phyloP scores from a whole-genome alignment of 1,140 invertebrate species.

The Pseudoatta argentina region DNA sequence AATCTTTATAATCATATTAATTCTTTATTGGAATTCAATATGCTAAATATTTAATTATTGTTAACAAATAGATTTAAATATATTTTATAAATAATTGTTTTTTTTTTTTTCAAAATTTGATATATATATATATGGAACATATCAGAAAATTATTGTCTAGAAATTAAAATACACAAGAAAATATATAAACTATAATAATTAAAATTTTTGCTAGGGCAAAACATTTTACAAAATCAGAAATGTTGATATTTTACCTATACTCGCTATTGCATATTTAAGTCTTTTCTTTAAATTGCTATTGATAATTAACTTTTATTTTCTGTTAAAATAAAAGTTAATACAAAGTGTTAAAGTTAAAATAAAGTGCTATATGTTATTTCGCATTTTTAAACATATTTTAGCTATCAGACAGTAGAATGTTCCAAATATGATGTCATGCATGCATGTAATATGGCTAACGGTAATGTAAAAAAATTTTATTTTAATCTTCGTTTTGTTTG shows the following conservation, averaged over 20 bases:
- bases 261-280: background rate
- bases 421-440: background rate
- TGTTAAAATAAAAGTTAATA: too few species aligned
- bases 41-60: background rate
- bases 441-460: background rate
- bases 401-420: background rate
- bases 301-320: background rate
- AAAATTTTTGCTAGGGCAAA: background rate
- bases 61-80: background rate
- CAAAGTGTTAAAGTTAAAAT: background rate
- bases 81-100: background rate
- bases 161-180: constrained; percentile 4
- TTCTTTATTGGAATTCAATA: background rate
- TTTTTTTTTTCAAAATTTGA: background rate
- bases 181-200: background rate
- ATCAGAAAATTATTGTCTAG: background rate
- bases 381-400: background rate
- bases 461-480: background rate
- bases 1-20: background rate
- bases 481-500: background rate
- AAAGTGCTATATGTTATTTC: background rate
- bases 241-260: background rate
- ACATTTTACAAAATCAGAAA: background rate
- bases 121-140: too few species aligned
- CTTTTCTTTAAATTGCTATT: background rate